Conservation (phyloP, 2,888 invertebrate genomes). For the Notodonta ziczac region DNA sequence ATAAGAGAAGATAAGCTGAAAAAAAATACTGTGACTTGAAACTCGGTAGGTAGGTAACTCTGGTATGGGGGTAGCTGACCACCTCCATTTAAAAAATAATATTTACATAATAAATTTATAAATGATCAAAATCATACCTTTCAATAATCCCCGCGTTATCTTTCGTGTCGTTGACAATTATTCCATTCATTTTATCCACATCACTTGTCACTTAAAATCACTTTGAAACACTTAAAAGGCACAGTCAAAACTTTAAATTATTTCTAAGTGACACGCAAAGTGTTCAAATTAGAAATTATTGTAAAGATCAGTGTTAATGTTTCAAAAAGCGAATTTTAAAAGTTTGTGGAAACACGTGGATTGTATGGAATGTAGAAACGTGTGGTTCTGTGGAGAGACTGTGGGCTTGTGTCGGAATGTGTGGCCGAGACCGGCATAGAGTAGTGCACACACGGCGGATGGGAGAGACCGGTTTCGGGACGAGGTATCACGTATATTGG, state of each 20-base stretch:
- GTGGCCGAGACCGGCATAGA: constrained; percentile 39
- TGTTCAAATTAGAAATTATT: constrained; percentile 7
- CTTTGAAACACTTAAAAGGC: constrained; percentile 41
- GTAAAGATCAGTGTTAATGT: constrained; percentile 8
- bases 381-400: constrained; percentile 44
- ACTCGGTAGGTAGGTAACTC: no score
- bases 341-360: constrained; percentile 39
- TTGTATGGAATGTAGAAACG: constrained; percentile 20
- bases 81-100: no score
- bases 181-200: constrained; percentile 55
- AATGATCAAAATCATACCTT: constrained; percentile 35
- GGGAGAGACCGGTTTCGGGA: constrained; percentile 5
- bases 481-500: background rate
- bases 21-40: no score
- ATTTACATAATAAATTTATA: no score
- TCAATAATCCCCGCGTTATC: constrained; percentile 58
- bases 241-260: constrained; percentile 28
- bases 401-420: constrained; percentile 50
- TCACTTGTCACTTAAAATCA: constrained; percentile 38
- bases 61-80: no score
- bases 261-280: constrained; percentile 6
- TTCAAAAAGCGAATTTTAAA: constrained; percentile 26
- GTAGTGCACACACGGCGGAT: constrained; percentile 28
- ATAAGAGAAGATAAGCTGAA: no score
- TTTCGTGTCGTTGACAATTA: constrained; percentile 48